phyloP scores from a whole-genome alignment of 2,888 invertebrate species.

The Idaea aversata region DNA sequence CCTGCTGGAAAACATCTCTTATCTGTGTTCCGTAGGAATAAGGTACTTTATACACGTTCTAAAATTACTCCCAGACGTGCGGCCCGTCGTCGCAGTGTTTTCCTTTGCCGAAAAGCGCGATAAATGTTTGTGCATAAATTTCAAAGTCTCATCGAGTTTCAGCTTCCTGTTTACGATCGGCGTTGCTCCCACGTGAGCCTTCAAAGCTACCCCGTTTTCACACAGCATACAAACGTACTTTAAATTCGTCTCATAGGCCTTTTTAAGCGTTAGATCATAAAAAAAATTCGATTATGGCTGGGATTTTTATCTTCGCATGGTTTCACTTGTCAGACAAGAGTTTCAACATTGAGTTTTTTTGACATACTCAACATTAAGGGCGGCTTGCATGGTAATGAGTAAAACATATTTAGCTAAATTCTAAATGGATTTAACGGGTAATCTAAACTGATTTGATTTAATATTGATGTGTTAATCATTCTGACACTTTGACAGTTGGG shows the following conservation, averaged over 20 bases:
- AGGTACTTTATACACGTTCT: slow-evolving; percentile 35
- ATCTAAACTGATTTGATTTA: no score
- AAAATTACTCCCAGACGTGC: slow-evolving; percentile 38
- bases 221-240: slow-evolving; percentile 19
- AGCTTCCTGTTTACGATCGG: slow-evolving; percentile 38
- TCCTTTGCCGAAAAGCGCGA: slow-evolving; percentile 45
- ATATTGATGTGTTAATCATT: no score
- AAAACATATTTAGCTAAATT: no score
- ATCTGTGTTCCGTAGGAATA: slow-evolving; percentile 28
- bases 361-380: no score
- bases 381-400: no score
- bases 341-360: neutral
- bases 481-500: no score
- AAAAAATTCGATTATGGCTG: slow-evolving; percentile 12
- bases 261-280: slow-evolving; percentile 20
- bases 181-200: slow-evolving; percentile 36
- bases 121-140: slow-evolving; percentile 58
- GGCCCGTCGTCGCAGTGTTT: slow-evolving; percentile 32
- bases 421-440: no score
- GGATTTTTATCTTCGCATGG: slow-evolving; percentile 9
- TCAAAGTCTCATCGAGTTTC: slow-evolving; percentile 45
- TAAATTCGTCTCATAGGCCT: slow-evolving; percentile 25
- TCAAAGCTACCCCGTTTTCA: slow-evolving; percentile 31
- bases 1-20: slow-evolving; percentile 23
- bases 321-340: neutral